These are phyloP conservation scores for Microcaecilia unicolor DNA, from an alignment of 2,797 vertebrate genomes.

Conservation along the genomic window DNA sequence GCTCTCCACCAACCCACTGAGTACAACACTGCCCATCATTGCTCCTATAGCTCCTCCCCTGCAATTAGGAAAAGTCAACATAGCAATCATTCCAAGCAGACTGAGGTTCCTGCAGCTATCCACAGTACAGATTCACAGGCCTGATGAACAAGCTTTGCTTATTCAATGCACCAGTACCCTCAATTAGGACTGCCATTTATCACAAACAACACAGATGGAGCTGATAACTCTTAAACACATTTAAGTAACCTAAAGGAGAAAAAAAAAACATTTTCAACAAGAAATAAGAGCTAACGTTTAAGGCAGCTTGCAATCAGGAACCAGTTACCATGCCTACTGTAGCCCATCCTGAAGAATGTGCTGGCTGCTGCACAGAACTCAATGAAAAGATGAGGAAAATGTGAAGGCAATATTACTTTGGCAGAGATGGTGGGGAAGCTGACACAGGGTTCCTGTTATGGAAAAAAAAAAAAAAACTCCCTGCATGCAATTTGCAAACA, in stretches of 20 bases:
- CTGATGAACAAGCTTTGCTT: slow-evolving; percentile 38
- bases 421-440: slow-evolving; percentile 52
- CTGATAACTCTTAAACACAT: slow-evolving; percentile 40
- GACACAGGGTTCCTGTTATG: slow-evolving; percentile 53
- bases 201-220: slow-evolving; percentile 44
- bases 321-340: slow-evolving; percentile 68
- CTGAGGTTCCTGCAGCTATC: slow-evolving; percentile 70
- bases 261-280: slow-evolving; percentile 32
- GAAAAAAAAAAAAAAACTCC: no score
- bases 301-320: slow-evolving; percentile 49
- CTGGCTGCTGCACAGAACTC: slow-evolving; percentile 55
- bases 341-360: slow-evolving; percentile 59
- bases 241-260: slow-evolving; percentile 27
- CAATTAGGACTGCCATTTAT: slow-evolving; percentile 54
- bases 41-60: slow-evolving; percentile 77
- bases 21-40: slow-evolving; percentile 46
- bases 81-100: slow-evolving; percentile 54
- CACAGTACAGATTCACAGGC: slow-evolving; percentile 37
- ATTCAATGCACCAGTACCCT: slow-evolving; percentile 30
- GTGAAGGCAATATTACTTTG: slow-evolving; percentile 52
- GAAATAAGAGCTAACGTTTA: slow-evolving; percentile 25
- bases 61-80: slow-evolving; percentile 99
- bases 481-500: slow-evolving; percentile 61
- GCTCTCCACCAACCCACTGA: slow-evolving; percentile 45
- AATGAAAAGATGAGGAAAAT: slow-evolving; percentile 63